Evolutionary conservation across 92 coral and sea anemone genomes (phyloP), one percentile per base, ranked within the genome.

Genomic region (Parazoanthus darwini): DNA sequence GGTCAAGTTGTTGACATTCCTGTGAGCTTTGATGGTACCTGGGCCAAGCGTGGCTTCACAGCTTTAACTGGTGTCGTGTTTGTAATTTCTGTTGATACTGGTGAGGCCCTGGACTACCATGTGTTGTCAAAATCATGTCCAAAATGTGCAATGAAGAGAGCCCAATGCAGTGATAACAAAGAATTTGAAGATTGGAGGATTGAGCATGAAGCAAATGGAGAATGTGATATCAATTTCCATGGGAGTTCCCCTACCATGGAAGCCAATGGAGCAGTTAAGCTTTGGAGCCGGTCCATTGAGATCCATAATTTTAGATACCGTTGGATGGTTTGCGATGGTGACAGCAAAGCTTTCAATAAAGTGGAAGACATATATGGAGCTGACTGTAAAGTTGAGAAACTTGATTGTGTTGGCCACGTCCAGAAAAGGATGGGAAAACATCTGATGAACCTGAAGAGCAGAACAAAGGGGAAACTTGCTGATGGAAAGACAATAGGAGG

Each of bases 171-270:
- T 26, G 73, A 74, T 86, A 72, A 81, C 35, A 59, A 59, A 59
- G 68, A 74, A 74, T 74, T 75, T 36, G 74, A 86, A 4, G 82
- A 86, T 80, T 86, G 82, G 89, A 70, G 77, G 74, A 54, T 81
- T 8, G 85, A 81, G 43, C 85, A 81, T 58, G 91, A 66, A 35
- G 67, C 67, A 59, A 59, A 59, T 23, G 67, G 67, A 15, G 67
- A 59, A 59, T 81, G 85, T 56, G 85, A 81, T 51, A 86, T 86
- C 78, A 86, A 86, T 81, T 86, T 86, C 36, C 15, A 23, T 59
- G 88, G 93, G 26, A 91, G 91, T 82, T 91, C 93, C 23, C 91
- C 91, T 43, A 91, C 93, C 88, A 88, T 91, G 89, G 91, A 91
- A 46, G 86, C 87, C 83, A 89, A 91, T 44, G 93, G 91, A 78